Evolutionary conservation across 2,888 invertebrate genomes (phyloP).

Genomic region (Drosophila fungiperda): DNA sequence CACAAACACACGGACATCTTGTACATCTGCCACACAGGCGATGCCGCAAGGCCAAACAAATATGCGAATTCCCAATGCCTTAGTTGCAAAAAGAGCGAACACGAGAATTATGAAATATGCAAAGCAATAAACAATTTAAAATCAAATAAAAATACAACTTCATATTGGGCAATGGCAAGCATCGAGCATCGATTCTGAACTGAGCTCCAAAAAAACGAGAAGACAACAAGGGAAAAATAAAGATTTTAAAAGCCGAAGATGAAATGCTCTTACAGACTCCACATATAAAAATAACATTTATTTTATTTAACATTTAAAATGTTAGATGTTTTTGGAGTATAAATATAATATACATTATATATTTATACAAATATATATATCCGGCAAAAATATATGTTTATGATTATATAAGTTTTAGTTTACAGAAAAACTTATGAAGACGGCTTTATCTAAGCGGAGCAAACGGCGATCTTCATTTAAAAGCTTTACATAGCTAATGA

Average conservation of each 20-base stretch:
- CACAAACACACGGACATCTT: not conserved
- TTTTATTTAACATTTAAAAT: not conserved
- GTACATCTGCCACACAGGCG: slow-evolving; percentile 25
- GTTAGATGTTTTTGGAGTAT: not conserved
- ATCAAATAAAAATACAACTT: slow-evolving; percentile 80
- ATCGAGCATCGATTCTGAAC: slow-evolving; percentile 63
- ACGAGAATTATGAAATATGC: slow-evolving; percentile 75
- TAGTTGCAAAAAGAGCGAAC: slow-evolving; percentile 18
- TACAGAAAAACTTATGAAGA: not conserved
- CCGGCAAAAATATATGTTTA: not conserved
- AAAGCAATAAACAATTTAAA: slow-evolving; percentile 80
- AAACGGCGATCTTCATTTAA: not conserved
- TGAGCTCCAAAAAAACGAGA: slow-evolving; percentile 34
- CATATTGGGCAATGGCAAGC: slow-evolving; percentile 66
- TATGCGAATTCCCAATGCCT: slow-evolving; percentile 23
- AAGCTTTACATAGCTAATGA: not conserved
- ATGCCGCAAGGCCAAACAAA: slow-evolving; percentile 51
- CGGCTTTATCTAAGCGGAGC: not conserved
- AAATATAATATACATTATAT: not conserved
- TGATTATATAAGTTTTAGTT: not conserved
- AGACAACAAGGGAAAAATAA: not conserved
- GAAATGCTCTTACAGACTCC: not conserved
- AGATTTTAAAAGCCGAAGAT: not conserved
- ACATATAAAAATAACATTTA: not conserved
- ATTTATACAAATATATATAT: not conserved